Evolutionary conservation across 1,140 invertebrate species (phyloP), one percentile per base, ranked within the genome.

Genomic region (Lordiphosa stackelbergi): DNA sequence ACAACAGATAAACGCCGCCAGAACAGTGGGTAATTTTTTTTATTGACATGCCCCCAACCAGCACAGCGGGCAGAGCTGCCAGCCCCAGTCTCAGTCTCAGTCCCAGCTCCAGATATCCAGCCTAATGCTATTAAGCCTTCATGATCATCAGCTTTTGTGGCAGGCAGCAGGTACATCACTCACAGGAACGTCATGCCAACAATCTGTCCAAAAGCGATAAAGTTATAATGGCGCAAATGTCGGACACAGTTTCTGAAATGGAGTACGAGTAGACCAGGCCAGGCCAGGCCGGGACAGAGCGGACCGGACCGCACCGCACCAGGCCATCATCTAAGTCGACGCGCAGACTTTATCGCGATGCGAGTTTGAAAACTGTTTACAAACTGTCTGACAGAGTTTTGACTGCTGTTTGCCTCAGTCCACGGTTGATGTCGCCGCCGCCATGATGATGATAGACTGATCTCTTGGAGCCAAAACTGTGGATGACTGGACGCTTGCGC

Each of bases 181-280:
- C 73, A 78, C 58, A 59, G 31, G 28, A 46, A 51, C 65, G 51
- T 72, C 68, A 72, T 72, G 66, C 66, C 68, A 81, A 81, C 77
- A 83, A 83, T 83, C 77, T 77, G 78, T 83, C 77, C 73, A 75
- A 84, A 84, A 83, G 78, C 77, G 77, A 83, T 83, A 84, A 83
- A 83, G 77, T 83, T 83, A 83, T 84, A 83, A 83, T 83, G 77
- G 77, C 81, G 77, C 77, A 83, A 77, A 84, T 77, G 77, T 83
- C 73, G 77, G 66, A 72, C 73, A 83, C 77, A 77, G 69, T 73
- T 69, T 81, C 55, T 79, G 68, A 71, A 81, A 81, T 74, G 75
- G 66, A 64, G 58, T 42, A 51, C 28, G 16, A 41, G 38, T 12
- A 49, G 34, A 19, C 31, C 12, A 4, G 34, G n/a, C 19, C 55